phyloP scores from a whole-genome alignment of 53 echinoderm and acorn worm genomes.

The Patiria pectinifera region DNA sequence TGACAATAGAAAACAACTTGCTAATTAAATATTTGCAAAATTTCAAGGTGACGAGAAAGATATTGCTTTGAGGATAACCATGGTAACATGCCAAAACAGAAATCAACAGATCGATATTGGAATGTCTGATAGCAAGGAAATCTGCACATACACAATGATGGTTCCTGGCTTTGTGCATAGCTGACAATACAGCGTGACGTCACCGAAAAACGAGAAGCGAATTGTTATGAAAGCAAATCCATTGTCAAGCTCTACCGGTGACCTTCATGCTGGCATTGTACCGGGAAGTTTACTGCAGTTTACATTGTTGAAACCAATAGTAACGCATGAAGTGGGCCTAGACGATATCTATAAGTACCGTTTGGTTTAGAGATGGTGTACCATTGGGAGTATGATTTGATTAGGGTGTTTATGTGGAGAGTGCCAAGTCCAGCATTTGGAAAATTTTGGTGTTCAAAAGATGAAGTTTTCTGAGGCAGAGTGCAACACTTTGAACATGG shows the following conservation, averaged over 20 bases:
- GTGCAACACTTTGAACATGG: conserved; percentile 7
- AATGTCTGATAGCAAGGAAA: neutral
- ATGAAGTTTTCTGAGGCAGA: conserved; percentile 1
- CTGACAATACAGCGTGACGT: neutral
- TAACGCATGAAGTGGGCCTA: neutral
- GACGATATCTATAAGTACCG: neutral
- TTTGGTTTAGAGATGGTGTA: neutral
- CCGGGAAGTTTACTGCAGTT: neutral
- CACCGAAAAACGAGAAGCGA: neutral
- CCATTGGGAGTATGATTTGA: neutral
- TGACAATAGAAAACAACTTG: no score
- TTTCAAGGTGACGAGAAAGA: neutral
- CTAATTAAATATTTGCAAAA: neutral
- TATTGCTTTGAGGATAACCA: neutral
- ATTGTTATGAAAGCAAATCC: neutral
- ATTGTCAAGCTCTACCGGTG: neutral
- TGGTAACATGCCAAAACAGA: neutral
- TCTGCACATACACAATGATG: neutral
- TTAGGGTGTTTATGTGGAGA: neutral
- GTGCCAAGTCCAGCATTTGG: neutral
- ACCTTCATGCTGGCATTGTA: neutral
- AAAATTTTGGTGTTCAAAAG: neutral
- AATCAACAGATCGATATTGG: neutral
- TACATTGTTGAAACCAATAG: neutral
- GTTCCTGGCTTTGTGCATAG: neutral